phyloP scores from a whole-genome alignment of 92 coral and sea anemone genomes.

The Parazoanthus atlanticus region DNA sequence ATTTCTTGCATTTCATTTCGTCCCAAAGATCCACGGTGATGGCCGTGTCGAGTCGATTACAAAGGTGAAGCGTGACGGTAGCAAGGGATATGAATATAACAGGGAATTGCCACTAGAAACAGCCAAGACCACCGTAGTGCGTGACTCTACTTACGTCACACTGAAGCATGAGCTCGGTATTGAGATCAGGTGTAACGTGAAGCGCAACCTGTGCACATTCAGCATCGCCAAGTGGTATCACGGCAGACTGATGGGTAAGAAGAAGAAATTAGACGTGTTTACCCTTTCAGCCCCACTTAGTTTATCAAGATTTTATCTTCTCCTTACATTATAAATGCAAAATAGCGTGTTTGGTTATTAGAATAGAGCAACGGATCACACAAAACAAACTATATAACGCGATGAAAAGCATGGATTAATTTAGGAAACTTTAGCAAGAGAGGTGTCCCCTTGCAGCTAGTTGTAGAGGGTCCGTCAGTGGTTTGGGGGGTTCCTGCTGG shows the following conservation, averaged over 20 bases:
- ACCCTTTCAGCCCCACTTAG: too few relatives aligned
- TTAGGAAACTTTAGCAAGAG: too few relatives aligned
- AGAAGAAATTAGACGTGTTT: background rate
- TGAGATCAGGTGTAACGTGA: slow-evolving; percentile 88
- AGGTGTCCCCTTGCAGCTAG: too few relatives aligned
- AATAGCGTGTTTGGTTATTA: too few relatives aligned
- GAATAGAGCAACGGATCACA: too few relatives aligned
- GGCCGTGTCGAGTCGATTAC: slow-evolving; percentile 89
- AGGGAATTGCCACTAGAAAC: slow-evolving; percentile 90
- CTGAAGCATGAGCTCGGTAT: slow-evolving; percentile 80
- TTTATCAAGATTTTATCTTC: too few relatives aligned
- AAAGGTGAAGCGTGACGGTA: slow-evolving; percentile 73
- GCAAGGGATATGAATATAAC: slow-evolving; percentile 64
- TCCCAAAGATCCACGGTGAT: slow-evolving; percentile 60
- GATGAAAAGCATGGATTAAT: too few relatives aligned
- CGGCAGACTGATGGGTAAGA: slow-evolving; percentile 95
- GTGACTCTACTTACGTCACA: slow-evolving; percentile 83
- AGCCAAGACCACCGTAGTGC: slow-evolving; percentile 73
- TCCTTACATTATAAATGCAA: too few relatives aligned
- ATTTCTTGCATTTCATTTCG: background rate
- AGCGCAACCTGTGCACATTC: slow-evolving; percentile 89
- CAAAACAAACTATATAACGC: too few relatives aligned
- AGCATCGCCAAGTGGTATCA: slow-evolving; percentile 95
- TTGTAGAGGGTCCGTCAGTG: too few relatives aligned
- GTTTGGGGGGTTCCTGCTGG: too few relatives aligned